phyloP scores from a whole-genome alignment of 2,888 invertebrate genomes.

The Apodemia duryi region DNA sequence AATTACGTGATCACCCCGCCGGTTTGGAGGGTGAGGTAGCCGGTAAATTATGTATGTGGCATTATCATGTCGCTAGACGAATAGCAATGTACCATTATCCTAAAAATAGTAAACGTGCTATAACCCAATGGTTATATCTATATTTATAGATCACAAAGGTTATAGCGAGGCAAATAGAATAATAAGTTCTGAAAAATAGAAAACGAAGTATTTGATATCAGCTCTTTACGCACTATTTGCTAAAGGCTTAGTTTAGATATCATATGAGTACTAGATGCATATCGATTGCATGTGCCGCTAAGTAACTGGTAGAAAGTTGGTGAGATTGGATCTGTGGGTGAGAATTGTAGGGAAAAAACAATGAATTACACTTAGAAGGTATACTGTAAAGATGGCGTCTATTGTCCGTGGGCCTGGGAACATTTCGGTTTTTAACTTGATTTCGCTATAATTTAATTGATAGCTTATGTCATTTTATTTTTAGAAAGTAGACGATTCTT shows the following conservation, averaged over 20 bases:
- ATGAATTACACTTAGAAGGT: slow-evolving; percentile 19
- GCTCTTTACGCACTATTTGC: background rate
- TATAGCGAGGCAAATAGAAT: too few species aligned
- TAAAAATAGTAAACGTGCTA: too few species aligned
- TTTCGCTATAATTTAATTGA: slow-evolving; percentile 21
- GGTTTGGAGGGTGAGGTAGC: too few species aligned
- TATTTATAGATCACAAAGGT: too few species aligned
- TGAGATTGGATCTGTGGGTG: slow-evolving; percentile 14
- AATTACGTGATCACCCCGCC: too few species aligned
- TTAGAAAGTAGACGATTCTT: background rate
- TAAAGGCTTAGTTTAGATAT: background rate
- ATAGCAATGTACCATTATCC: too few species aligned
- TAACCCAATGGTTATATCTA: too few species aligned
- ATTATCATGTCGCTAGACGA: too few species aligned
- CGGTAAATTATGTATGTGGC: too few species aligned
- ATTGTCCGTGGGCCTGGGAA: slow-evolving; percentile 12
- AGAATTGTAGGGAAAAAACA: slow-evolving; percentile 22
- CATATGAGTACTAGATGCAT: slow-evolving; percentile 11
- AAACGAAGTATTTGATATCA: background rate
- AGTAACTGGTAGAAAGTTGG: slow-evolving; percentile 21
- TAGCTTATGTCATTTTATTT: background rate
- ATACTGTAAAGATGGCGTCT: slow-evolving; percentile 3
- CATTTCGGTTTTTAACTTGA: slow-evolving; percentile 16
- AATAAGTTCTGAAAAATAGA: background rate
- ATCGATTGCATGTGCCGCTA: slow-evolving; percentile 13